phyloP scores from a whole-genome alignment of 2,888 invertebrate genomes.

The Camptogramma bilineatum region DNA sequence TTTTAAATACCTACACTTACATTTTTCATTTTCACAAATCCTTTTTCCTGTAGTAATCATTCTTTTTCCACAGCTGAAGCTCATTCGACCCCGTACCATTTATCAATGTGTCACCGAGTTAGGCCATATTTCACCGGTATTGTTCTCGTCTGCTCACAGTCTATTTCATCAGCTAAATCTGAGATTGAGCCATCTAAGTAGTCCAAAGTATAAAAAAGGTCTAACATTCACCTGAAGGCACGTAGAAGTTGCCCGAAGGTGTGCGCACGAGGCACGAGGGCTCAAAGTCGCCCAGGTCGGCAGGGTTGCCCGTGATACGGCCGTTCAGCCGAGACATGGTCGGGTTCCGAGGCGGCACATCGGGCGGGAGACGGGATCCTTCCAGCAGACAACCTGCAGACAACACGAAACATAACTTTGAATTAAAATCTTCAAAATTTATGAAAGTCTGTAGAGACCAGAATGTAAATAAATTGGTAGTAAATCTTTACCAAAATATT shows the following conservation, averaged over 20 bases:
- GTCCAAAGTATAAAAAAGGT: slow-evolving; percentile 43
- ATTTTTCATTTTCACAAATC: too few species aligned
- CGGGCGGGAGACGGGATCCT: slow-evolving; percentile 93
- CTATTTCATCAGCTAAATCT: slow-evolving; percentile 12
- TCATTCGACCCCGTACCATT: too few species aligned
- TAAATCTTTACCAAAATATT: slow-evolving; percentile 17
- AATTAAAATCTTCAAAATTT: not conserved
- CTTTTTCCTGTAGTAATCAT: too few species aligned
- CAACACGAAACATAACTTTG: slow-evolving; percentile 41
- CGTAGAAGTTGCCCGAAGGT: slow-evolving; percentile 96
- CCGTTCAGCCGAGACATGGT: slow-evolving; percentile 97
- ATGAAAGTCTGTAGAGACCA: not conserved
- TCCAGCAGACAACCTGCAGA: slow-evolving; percentile 93
- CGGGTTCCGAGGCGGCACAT: slow-evolving; percentile 94
- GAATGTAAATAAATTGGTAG: not conserved
- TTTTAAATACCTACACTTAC: too few species aligned
- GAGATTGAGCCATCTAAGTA: not conserved
- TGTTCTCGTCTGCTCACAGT: not conserved
- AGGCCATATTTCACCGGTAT: too few species aligned
- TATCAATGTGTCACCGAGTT: too few species aligned
- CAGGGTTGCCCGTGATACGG: slow-evolving; percentile 93
- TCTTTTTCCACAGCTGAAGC: too few species aligned
- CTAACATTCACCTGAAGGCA: slow-evolving; percentile 89
- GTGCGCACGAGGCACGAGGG: slow-evolving; percentile 96
- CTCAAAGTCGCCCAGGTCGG: slow-evolving; percentile 92